phyloP scores from a whole-genome alignment of 2,888 invertebrate species.

The Drosophila ustulata region DNA sequence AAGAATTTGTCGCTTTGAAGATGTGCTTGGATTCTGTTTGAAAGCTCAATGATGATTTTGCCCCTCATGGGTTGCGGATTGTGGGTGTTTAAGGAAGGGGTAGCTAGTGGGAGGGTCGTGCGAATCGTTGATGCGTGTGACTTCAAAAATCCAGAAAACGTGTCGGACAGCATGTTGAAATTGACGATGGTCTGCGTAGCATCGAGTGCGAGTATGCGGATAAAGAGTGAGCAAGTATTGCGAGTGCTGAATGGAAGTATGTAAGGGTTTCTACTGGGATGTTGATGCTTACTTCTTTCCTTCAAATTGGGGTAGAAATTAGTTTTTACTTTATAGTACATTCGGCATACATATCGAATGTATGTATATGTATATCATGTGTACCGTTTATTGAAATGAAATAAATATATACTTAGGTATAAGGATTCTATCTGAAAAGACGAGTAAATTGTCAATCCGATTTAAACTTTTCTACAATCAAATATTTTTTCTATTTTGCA shows the following conservation, averaged over 20 bases:
- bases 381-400: too few species aligned
- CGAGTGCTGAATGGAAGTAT: constrained; percentile 24
- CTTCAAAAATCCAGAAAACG: constrained; percentile 83
- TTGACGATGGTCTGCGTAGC: constrained; percentile 46
- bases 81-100: constrained; percentile 12
- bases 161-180: constrained; percentile 80
- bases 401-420: too few species aligned
- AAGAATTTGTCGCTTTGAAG: constrained; percentile 61
- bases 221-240: constrained; percentile 23
- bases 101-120: constrained; percentile 17
- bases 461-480: too few species aligned
- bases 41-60: constrained; percentile 27
- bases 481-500: too few species aligned
- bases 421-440: too few species aligned
- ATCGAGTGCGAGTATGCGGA: constrained; percentile 5
- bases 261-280: constrained; percentile 1
- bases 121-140: constrained; percentile 70
- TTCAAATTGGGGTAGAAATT: constrained; percentile 1
- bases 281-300: not conserved
- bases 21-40: constrained; percentile 24
- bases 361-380: too few species aligned
- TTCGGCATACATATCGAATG: not conserved
- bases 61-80: constrained; percentile 24
- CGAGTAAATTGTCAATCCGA: too few species aligned
- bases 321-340: not conserved